Conservation (phyloP, 2,113 vertebrate species). For the Upupa epops region DNA sequence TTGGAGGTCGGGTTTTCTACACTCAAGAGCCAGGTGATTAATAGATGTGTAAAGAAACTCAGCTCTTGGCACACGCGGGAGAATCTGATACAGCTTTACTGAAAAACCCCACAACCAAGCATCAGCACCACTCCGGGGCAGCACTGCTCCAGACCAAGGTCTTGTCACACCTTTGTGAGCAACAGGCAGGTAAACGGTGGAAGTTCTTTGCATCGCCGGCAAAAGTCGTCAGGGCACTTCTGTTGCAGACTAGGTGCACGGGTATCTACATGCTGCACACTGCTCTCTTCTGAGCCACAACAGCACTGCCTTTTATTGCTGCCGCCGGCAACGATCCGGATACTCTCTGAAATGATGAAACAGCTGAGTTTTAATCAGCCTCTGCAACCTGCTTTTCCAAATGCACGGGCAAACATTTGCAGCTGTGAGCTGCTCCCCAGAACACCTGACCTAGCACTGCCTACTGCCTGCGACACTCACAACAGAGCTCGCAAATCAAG, state of each 20-base stretch:
- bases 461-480: neutral
- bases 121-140: neutral
- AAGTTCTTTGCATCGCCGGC: neutral
- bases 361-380: neutral
- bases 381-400: neutral
- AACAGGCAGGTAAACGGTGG: neutral
- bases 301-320: neutral
- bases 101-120: neutral
- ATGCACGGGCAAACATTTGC: neutral
- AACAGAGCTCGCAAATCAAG: too few species aligned
- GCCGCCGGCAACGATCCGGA: neutral
- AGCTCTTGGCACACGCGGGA: neutral
- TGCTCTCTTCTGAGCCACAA: neutral
- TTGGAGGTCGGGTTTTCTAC: neutral
- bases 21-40: neutral
- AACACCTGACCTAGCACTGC: neutral
- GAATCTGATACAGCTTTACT: neutral
- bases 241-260: neutral
- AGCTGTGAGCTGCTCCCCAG: neutral
- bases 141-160: neutral
- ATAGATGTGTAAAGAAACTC: neutral
- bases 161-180: neutral
- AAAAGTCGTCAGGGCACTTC: neutral
- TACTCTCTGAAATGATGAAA: neutral
- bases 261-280: neutral